A percentile compares a stretch with the other conserved stretches of the same genome.
These are phyloP conservation scores for Lysiphlebus fabarum DNA, from an alignment of 1,140 invertebrate species.

Conservation along the genomic window DNA sequence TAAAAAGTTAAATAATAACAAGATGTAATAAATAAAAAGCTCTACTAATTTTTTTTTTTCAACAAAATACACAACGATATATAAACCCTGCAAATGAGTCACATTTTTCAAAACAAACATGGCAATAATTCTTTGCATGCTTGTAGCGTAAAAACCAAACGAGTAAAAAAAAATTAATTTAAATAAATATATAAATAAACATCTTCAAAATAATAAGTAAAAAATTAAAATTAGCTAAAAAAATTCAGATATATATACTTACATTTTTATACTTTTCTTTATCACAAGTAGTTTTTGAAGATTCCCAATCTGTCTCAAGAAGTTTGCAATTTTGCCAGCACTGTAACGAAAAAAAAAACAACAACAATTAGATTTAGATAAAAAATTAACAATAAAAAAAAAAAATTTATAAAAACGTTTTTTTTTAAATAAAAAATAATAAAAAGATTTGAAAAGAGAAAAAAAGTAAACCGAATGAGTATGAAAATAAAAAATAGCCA, in stretches of 20 bases:
- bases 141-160: neutral
- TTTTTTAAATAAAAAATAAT: too few relatives aligned
- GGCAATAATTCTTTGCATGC: conserved; percentile 18
- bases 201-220: neutral
- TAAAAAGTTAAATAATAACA: too few relatives aligned
- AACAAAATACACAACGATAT: conserved; percentile 23
- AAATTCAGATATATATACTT: conserved; percentile 54
- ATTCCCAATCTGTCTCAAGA: conserved; percentile 70
- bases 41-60: conserved; percentile 15
- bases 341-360: conserved; percentile 61
- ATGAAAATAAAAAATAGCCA: conserved; percentile 20
- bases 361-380: conserved; percentile 8
- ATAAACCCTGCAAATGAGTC: conserved; percentile 28
- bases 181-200: conserved; percentile 8
- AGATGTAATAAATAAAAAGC: neutral
- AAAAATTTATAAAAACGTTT: too few relatives aligned
- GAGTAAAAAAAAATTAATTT: conserved; percentile 16
- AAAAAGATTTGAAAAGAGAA: conserved; percentile 17
- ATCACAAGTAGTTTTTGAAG: conserved; percentile 68
- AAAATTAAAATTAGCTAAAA: conserved; percentile 1
- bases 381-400: too few relatives aligned
- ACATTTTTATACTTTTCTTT: conserved; percentile 65
- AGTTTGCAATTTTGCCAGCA: conserved; percentile 77
- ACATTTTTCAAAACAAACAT: conserved; percentile 28
- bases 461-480: conserved; percentile 12